A percentile compares a stretch with the other conserved stretches of the same genome.
phyloP scores from a whole-genome alignment of 1,140 invertebrate genomes.

The Microplitis demolitor region DNA sequence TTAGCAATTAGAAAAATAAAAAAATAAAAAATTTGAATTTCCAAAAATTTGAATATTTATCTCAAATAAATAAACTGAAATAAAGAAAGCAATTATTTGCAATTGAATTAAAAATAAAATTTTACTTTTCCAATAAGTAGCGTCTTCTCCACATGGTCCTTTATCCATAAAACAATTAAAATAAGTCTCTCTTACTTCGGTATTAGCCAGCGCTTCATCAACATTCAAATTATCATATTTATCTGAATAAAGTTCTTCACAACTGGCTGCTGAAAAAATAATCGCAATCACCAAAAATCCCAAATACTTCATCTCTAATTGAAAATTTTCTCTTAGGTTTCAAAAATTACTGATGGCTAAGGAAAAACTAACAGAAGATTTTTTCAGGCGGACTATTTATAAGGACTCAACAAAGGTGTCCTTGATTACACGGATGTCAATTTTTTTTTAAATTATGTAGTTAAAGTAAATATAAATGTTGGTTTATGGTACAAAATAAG shows the following conservation, averaged over 20 bases:
- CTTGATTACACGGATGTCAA: too few relatives aligned
- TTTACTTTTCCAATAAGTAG: constrained; percentile 44
- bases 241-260: constrained; percentile 43
- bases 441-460: too few relatives aligned
- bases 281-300: background rate
- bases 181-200: constrained; percentile 35
- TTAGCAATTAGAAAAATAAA: too few relatives aligned
- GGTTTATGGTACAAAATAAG: too few relatives aligned
- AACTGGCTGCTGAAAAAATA: background rate
- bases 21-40: too few relatives aligned
- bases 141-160: constrained; percentile 44
- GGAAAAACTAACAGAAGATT: background rate
- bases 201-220: constrained; percentile 31
- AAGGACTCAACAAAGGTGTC: background rate
- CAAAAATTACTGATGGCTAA: too few relatives aligned
- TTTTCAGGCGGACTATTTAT: background rate
- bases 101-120: background rate
- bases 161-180: constrained; percentile 50
- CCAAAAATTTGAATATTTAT: too few relatives aligned
- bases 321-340: too few relatives aligned
- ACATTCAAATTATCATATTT: constrained; percentile 53
- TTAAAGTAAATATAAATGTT: too few relatives aligned
- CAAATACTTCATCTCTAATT: too few relatives aligned
- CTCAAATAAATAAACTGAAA: too few relatives aligned
- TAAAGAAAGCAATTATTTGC: too few relatives aligned